Base-by-base conservation (phyloP, 2,113 vertebrate species). In the Pomatorhinus ruficollis region DNA sequence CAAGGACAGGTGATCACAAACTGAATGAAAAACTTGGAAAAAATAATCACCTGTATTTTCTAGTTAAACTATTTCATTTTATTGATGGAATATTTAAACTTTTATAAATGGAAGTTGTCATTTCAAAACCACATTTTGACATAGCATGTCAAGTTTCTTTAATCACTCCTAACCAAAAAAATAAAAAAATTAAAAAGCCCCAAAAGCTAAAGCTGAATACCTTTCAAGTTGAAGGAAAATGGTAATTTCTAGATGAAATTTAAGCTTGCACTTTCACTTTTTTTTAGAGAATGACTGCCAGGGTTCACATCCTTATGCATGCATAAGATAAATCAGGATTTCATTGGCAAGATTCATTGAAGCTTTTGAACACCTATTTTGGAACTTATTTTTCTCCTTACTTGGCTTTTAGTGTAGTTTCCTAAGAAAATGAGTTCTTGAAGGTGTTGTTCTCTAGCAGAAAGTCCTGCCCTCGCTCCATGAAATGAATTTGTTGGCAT, bases 111-210 rank as follows among this genome's bases (percentile, higher is more conserved):
- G 37, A 87, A 91, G 84, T 17, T 93, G 83, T 79, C 8, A 71
- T 81, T 92, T 95, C 68, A 89, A 92, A 90, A 68, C 49, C 37
- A 93, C 37, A 76, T 89, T 95, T 79, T 82, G 77, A 94, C 57
- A 79, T 5, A 68, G 44, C 12, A 68, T 24, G 49, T 64, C 61
- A 81, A 54, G n/a, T 33, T 81, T 95, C 65, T 91, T 64, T 69
- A 92, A 68, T 10, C 2, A 39, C 5, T 20, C 11, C 19, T 15
- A 12, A 3, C 1, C 11, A 47, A n/a, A 63, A 68, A 4, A 81
- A 85, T 65, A 89, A 82, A 19, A 50, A 50, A 50, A 20, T 11
- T 39, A 47, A n/a, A 83, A 87, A 31, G 2, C 4, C 9, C 10
- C 50, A 31, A 80, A 74, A 15, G 24, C 70, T 83, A 83, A 87